Evolutionary conservation across 2,888 invertebrate species (phyloP).

Genomic region (Agrotis clavis): DNA sequence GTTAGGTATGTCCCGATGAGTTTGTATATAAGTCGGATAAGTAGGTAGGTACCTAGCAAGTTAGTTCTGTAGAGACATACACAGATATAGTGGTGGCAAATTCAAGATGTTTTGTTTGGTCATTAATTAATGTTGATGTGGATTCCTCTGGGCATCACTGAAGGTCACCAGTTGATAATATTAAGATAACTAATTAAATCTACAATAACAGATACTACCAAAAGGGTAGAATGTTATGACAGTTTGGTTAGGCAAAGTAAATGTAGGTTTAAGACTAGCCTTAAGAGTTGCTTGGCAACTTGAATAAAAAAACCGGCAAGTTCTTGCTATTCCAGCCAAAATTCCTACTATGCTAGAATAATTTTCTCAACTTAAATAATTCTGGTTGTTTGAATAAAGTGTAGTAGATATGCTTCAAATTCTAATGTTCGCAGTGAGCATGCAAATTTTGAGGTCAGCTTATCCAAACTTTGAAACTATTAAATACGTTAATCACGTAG

Average conservation of each 20-base stretch:
- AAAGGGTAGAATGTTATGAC: background rate
- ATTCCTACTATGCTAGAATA: slow-evolving; percentile 36
- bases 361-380: slow-evolving; percentile 42
- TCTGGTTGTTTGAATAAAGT: slow-evolving; percentile 45
- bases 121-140: slow-evolving; percentile 29
- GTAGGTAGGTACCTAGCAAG: slow-evolving; percentile 8
- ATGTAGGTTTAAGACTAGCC: slow-evolving; percentile 1
- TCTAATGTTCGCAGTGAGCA: slow-evolving; percentile 38
- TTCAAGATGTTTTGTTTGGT: slow-evolving; percentile 13
- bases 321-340: slow-evolving; percentile 33
- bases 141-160: slow-evolving; percentile 15
- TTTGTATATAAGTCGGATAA: slow-evolving; percentile 27
- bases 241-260: background rate
- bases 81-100: background rate
- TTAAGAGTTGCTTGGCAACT: slow-evolving; percentile 5
- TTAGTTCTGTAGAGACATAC: background rate
- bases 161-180: background rate
- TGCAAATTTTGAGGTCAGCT: slow-evolving; percentile 52
- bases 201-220: slow-evolving; percentile 10
- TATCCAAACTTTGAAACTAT: slow-evolving; percentile 43
- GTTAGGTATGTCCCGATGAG: slow-evolving; percentile 33
- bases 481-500: slow-evolving; percentile 49
- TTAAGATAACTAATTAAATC: slow-evolving; percentile 26
- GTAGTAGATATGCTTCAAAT: slow-evolving; percentile 19
- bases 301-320: slow-evolving; percentile 6